Conservation (phyloP, 1,140 invertebrate species). For the Philaenus spumarius region DNA sequence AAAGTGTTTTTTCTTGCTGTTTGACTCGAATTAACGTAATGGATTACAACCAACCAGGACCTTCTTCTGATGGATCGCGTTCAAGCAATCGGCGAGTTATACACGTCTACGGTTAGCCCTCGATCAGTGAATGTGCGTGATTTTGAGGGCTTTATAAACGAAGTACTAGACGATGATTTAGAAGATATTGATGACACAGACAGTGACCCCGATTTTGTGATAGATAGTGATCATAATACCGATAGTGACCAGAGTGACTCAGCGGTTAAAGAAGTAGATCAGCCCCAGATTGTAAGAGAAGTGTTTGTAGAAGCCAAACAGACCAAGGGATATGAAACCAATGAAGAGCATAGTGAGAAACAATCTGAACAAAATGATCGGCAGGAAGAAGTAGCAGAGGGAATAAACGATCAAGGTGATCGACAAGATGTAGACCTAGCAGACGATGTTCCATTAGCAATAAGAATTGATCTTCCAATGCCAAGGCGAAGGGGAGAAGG, state of each 20-base stretch:
- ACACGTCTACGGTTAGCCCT: neutral
- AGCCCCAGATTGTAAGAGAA: no score
- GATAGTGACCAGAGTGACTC: neutral
- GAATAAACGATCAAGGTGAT: neutral
- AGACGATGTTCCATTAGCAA: neutral
- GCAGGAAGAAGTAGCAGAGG: neutral
- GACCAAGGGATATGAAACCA: neutral
- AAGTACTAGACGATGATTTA: neutral
- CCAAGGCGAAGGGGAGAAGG: neutral
- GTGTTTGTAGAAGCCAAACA: no score
- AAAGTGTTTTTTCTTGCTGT: no score
- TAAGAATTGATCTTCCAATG: neutral
- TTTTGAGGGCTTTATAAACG: neutral
- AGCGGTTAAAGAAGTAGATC: neutral
- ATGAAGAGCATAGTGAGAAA: neutral
- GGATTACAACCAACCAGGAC: no score
- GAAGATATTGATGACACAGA: neutral
- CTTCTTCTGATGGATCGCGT: neutral
- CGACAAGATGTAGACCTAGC: neutral
- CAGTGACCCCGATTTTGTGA: constrained; percentile 3
- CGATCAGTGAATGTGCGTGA: neutral
- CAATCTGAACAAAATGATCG: neutral
- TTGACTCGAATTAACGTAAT: no score
- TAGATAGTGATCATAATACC: constrained; percentile 3
- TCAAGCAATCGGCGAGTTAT: neutral